These are phyloP conservation scores for Drosophila miranda DNA, from an alignment of 1,140 invertebrate genomes.

Conservation along the genomic window DNA sequence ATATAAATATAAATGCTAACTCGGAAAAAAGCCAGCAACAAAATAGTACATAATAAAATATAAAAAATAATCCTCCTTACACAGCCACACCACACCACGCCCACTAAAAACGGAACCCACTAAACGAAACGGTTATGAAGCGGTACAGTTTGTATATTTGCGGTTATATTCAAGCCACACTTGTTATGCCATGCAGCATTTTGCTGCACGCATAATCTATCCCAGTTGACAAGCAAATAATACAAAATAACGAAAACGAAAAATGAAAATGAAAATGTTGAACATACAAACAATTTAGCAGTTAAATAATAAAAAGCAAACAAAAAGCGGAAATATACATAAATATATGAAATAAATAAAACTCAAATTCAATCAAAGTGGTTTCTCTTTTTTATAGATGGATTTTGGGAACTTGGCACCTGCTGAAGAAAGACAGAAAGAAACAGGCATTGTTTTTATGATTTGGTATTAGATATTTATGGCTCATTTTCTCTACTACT, in stretches of 20 bases:
- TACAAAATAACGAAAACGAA: conserved; percentile 58
- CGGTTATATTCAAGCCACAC: conserved; percentile 77
- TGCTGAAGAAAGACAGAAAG: too few species aligned
- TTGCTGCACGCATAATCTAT: conserved; percentile 62
- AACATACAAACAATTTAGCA: conserved; percentile 77
- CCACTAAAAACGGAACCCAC: conserved; percentile 32
- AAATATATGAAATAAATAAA: conserved; percentile 71
- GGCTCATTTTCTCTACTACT: too few species aligned
- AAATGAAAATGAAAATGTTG: conserved; percentile 68
- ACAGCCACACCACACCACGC: conserved; percentile 8
- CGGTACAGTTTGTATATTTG: conserved; percentile 42
- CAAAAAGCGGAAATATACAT: conserved; percentile 54
- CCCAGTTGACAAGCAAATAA: conserved; percentile 63
- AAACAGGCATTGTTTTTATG: too few species aligned
- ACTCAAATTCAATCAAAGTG: conserved; percentile 19
- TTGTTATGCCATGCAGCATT: conserved; percentile 73
- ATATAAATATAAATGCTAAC: conserved; percentile 53
- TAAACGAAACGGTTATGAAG: conserved; percentile 53
- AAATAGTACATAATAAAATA: conserved; percentile 40
- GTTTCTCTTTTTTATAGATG: background rate
- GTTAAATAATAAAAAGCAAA: conserved; percentile 65
- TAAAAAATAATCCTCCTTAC: background rate
- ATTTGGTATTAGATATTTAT: too few species aligned
- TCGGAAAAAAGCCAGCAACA: conserved; percentile 36
- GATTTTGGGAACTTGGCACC: background rate